phyloP scores from a whole-genome alignment of 1,140 invertebrate genomes.

The Coptotermes formosanus region DNA sequence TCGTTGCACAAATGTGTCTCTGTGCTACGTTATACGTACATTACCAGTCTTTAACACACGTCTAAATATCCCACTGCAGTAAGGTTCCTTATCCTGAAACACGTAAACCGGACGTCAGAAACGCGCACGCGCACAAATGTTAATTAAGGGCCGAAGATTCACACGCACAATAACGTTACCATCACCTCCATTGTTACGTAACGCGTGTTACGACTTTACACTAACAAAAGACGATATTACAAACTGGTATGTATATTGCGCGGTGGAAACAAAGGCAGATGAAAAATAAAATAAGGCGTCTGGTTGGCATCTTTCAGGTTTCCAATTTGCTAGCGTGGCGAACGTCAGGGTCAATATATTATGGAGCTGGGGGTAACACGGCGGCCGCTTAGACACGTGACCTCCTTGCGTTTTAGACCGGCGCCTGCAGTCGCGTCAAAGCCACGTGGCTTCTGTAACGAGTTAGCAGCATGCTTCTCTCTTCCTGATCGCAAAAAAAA shows the following conservation, averaged over 20 bases:
- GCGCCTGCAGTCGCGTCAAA: not conserved
- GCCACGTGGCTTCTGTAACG: conserved; percentile 5
- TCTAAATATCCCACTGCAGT: too few species aligned
- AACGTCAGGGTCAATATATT: not conserved
- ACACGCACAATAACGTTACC: not conserved
- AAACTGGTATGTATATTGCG: conserved; percentile 1
- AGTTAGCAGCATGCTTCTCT: not conserved
- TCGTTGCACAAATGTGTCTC: too few species aligned
- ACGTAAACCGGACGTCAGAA: too few species aligned
- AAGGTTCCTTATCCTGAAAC: too few species aligned
- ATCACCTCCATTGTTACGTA: not conserved
- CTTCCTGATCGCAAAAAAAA: not conserved
- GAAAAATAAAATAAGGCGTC: not conserved
- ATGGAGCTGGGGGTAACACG: not conserved
- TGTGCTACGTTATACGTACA: too few species aligned
- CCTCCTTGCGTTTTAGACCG: not conserved
- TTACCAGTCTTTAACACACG: too few species aligned
- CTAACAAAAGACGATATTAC: conserved; percentile 1
- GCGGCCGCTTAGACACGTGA: not conserved
- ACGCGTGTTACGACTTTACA: not conserved
- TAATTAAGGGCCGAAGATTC: conserved; percentile 7
- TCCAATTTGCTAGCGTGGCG: conserved; percentile 6
- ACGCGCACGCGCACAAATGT: not conserved
- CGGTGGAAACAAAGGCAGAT: not conserved
- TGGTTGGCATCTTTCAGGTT: not conserved